Base-by-base conservation (phyloP, 2,797 vertebrate species). In the Enteromius trimaculatus region DNA sequence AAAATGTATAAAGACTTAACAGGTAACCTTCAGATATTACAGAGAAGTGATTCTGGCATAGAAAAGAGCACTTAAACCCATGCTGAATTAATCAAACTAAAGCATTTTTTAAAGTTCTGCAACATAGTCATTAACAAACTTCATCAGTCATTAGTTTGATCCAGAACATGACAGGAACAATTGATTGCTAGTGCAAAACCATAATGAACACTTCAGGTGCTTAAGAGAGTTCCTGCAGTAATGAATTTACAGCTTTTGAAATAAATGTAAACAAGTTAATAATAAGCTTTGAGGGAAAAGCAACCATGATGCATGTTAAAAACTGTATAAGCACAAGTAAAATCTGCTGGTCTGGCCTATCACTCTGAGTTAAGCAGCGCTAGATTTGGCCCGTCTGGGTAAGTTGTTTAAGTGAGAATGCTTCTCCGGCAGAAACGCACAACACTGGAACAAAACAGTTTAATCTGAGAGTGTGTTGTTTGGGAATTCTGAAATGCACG, bases 401-500 rank as follows among this genome's bases (percentile, higher is more conserved):
- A 13, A 31, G 19, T 6, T 37, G 31, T 53, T 53, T 23, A 37
- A 31, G 62, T 79, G 62, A 65, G 44, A 78, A 64, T 64, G 37
- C 34, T 51, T 58, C 37, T 10, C 17, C 0, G 6, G 64, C 2
- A 58, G 6, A 42, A 55, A 70, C 23, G 5, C 16, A 19, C 53
- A 70, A 34, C 69, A 60, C 8, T 62, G 19, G 58, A 64, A 77
- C 75, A 64, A 77, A 77, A 64, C 8, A 66, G 31, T 66, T 37
- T 66, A 66, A 66, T 66, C 21, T 26, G 17, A 34, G 17, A 26
- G 19, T 23, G 68, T 80, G 19, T 60, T 71, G 37, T 31, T 71
- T 80, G 79, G 69, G 55, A 74, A 31, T 64, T 47, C 42, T 62
- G 65, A 69, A 37, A 80, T 5, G 21, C 72, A 68, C 69, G 29